These are phyloP conservation scores for Pogonomyrmex californicus DNA, from an alignment of 1,140 invertebrate species.

Conservation along the genomic window DNA sequence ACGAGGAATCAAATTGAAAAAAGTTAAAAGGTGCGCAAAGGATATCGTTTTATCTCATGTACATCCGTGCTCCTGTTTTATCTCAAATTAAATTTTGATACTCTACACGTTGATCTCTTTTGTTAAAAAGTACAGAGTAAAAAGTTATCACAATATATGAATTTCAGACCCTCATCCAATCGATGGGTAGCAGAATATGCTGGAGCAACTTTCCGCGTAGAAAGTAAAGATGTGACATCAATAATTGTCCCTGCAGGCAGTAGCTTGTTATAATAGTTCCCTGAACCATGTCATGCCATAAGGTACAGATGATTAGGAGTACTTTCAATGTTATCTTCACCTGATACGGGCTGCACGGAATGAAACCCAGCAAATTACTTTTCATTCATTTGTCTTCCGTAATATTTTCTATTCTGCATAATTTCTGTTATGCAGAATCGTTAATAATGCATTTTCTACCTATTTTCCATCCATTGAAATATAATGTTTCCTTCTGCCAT, in stretches of 20 bases:
- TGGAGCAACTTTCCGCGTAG: slow-evolving; percentile 91
- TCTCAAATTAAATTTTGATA: not conserved
- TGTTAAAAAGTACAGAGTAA: not conserved
- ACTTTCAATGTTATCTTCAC: slow-evolving; percentile 87
- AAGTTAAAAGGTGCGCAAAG: not conserved
- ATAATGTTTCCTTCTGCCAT: slow-evolving; percentile 88
- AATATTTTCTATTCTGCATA: not conserved
- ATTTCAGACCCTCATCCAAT: slow-evolving; percentile 92
- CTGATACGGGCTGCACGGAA: slow-evolving; percentile 84
- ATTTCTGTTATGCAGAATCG: not conserved
- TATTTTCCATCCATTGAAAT: slow-evolving; percentile 89
- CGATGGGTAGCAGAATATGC: slow-evolving; percentile 90
- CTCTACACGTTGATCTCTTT: not conserved
- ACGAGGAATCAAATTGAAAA: not conserved
- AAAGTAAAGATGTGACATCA: slow-evolving; percentile 91
- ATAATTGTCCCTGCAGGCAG: slow-evolving; percentile 92
- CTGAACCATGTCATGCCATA: slow-evolving; percentile 93
- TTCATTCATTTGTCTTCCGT: not conserved
- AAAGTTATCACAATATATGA: not conserved
- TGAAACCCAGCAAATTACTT: not conserved
- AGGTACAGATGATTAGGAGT: slow-evolving; percentile 89
- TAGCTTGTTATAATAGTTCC: slow-evolving; percentile 93
- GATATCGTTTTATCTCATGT: not conserved
- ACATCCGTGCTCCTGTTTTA: not conserved
- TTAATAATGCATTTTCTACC: slow-evolving; percentile 68